phyloP scores from a whole-genome alignment of 2,797 vertebrate genomes.

The Ptychobarbus kaznakovi region DNA sequence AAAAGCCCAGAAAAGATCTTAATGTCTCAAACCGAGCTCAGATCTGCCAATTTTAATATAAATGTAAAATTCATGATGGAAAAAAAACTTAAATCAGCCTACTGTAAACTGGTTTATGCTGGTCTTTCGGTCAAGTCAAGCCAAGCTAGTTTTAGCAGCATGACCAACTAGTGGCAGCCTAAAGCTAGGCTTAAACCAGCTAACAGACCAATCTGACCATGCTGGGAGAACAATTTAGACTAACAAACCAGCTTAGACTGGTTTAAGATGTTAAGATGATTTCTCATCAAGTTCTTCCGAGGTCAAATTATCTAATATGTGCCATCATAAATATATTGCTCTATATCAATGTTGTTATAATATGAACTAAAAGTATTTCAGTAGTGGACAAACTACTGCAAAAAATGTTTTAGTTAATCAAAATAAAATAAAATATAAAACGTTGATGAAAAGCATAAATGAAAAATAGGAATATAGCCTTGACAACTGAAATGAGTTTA shows the following conservation, averaged over 20 bases:
- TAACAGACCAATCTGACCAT: neutral
- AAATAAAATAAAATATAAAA: neutral
- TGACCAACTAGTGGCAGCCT: neutral
- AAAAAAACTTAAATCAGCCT: neutral
- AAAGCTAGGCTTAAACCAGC: neutral
- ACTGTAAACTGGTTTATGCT: neutral
- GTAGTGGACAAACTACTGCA: neutral
- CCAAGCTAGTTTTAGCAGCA: neutral
- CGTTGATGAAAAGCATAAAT: neutral
- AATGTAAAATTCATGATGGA: neutral
- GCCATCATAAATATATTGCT: neutral
- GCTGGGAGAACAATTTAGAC: neutral
- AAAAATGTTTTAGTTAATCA: neutral
- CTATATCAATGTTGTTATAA: neutral
- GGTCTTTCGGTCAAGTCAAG: neutral
- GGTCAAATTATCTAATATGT: neutral
- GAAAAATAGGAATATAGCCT: neutral
- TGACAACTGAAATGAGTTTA: neutral
- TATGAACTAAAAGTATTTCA: neutral
- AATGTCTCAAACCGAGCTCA: neutral
- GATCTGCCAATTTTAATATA: neutral
- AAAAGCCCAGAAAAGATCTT: neutral
- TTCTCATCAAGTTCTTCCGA: neutral
- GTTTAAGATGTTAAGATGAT: neutral
- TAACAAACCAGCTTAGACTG: neutral